Conservation (phyloP, 2,113 vertebrate species). For the Tauraco erythrolophus region DNA sequence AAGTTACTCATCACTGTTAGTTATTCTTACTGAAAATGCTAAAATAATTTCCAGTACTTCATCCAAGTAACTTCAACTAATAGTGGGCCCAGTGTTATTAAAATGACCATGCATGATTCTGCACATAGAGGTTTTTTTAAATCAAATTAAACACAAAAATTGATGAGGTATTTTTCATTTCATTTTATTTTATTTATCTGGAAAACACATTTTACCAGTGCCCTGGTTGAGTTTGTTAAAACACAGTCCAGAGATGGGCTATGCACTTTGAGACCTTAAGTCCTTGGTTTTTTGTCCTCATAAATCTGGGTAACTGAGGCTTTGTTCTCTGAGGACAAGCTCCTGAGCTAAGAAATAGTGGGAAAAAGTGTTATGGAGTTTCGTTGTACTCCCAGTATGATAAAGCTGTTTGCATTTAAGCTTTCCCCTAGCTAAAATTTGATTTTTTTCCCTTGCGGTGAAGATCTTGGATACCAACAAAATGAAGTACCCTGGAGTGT, state of each 20-base stretch:
- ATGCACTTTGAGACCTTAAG: background rate
- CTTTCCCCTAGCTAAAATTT: background rate
- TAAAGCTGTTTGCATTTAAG: background rate
- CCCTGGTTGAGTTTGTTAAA: background rate
- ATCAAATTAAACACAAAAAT: background rate
- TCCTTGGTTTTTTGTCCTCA: background rate
- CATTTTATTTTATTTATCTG: background rate
- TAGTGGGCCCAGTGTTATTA: background rate
- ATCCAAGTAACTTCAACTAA: background rate
- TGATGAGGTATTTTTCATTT: background rate
- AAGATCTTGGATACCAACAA: background rate
- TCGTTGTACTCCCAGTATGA: background rate
- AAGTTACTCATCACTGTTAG: constrained; percentile 15
- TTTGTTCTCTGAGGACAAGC: background rate
- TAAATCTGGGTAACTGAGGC: background rate
- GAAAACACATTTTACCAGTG: background rate
- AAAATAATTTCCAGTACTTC: constrained; percentile 15
- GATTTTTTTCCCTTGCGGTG: background rate
- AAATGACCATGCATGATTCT: background rate
- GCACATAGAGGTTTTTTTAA: background rate
- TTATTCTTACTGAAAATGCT: constrained; percentile 6
- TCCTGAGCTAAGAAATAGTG: background rate
- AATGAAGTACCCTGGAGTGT: background rate
- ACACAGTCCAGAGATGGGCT: background rate
- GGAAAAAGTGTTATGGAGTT: background rate